Percentiles rank a stretch among this genome's conserved stretches.
Evolutionary conservation across 37 sponge, comb jelly and placozoan species (phyloP).

Genomic region (Dysidea cf. avara): DNA sequence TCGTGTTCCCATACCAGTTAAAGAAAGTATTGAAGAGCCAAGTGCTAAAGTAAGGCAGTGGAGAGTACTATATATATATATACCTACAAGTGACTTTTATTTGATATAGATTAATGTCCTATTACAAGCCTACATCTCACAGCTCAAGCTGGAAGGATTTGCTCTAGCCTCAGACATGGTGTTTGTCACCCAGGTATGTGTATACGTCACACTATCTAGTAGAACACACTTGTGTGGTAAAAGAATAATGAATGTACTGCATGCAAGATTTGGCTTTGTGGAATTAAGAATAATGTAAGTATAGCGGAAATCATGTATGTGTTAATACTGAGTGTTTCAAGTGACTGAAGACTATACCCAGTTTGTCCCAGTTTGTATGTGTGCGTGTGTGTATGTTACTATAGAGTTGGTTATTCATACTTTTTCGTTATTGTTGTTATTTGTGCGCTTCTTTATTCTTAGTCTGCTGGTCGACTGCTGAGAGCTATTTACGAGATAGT

Average conservation of each 20-base stretch:
- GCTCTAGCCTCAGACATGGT: conserved; percentile 98
- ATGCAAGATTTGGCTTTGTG: too few relatives aligned
- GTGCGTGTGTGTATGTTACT: too few relatives aligned
- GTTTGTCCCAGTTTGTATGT: too few relatives aligned
- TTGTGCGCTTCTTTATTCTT: not conserved
- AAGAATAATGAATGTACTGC: too few relatives aligned
- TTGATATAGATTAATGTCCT: conserved; percentile 78
- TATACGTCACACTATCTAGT: too few relatives aligned
- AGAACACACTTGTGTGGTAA: too few relatives aligned
- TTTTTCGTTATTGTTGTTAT: too few relatives aligned
- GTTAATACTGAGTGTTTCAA: too few relatives aligned
- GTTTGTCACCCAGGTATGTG: conserved; percentile 86
- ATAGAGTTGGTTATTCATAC: too few relatives aligned
- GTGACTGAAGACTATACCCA: too few relatives aligned
- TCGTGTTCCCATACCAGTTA: conserved; percentile 95
- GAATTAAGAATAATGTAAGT: too few relatives aligned
- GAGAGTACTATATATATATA: not conserved
- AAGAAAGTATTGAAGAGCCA: conserved; percentile 97
- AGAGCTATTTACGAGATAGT: conserved; percentile 96
- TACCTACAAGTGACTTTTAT: not conserved
- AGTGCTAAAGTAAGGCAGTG: conserved; percentile 82
- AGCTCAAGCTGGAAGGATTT: conserved; percentile 97
- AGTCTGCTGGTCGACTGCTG: conserved; percentile 95
- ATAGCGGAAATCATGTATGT: too few relatives aligned
- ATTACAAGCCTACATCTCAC: conserved; percentile 97